Base-by-base conservation (phyloP, 2,888 invertebrate genomes). In the Carterocephalus palaemon region DNA sequence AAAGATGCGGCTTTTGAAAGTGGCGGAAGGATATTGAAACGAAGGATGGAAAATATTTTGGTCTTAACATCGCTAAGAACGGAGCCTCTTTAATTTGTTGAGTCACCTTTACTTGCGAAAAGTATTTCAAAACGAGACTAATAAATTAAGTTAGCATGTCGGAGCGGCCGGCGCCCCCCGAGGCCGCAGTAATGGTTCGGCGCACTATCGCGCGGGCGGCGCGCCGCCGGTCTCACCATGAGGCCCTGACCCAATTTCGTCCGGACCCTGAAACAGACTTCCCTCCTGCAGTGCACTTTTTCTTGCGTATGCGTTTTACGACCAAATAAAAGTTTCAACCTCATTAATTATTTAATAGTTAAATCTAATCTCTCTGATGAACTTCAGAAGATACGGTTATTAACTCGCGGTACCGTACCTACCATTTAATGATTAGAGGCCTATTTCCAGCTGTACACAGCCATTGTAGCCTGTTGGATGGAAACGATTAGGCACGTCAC, bases 241-340 rank as follows among this genome's bases (percentile, higher is more conserved):
- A n/a, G 48, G 54, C 60, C 67, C 55, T 67, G 70, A 68, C 70
- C 69, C 51, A 62, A 51, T 62, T 66, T 54, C 49, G 51, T 48
- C 47, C 32, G 43, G 40, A 46, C 26, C 39, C 42, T 46, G 38
- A 45, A 48, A 53, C 54, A 53, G 50, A 50, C 49, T 29, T 46
- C 37, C 34, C 47, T 31, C 19, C 31, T 39, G 46, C 39, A 39
- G 7, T 46, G 29, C 41, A 34, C 24, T 42, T 24, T 23, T 28
- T 29, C 31, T 20, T 8, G 6, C 9, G 9, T 39, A 29, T 37
- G 29, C 45, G 45, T 45, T 37, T 37, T 29, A 36, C 29, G 20
- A 6, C 4, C 9, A 4, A 13, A 29, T 33, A 28, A 13, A 2
- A 15, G 13, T 7, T 26, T 10, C 12, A 10, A 26, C n/a, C n/a